Percentiles rank a stretch among this genome's conserved stretches.
Conservation (phyloP, 2,888 invertebrate genomes). For the Lottia scabra region DNA sequence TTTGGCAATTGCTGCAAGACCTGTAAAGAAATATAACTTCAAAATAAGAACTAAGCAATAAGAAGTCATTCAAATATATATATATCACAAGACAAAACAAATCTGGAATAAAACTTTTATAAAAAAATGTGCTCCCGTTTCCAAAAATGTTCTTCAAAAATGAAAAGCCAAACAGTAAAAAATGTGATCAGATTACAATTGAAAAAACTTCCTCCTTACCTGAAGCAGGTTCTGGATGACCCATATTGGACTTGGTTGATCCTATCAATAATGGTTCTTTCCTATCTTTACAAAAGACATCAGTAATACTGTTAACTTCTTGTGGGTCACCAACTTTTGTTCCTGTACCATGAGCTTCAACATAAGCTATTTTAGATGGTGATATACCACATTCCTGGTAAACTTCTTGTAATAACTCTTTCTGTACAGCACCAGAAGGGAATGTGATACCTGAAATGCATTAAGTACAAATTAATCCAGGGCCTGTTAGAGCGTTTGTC, state of each 20-base stretch:
- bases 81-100: no score
- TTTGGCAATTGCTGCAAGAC: slow-evolving; percentile 91
- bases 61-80: no score
- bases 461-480: no score
- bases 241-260: slow-evolving; percentile 98
- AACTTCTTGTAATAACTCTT: slow-evolving; percentile 78
- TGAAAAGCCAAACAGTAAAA: no score
- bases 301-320: slow-evolving; percentile 94
- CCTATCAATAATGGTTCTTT: slow-evolving; percentile 85
- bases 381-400: slow-evolving; percentile 86
- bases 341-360: slow-evolving; percentile 98
- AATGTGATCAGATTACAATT: no score
- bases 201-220: no score
- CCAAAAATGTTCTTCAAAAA: no score
- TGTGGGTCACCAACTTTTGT: slow-evolving; percentile 96
- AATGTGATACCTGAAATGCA: slow-evolving; percentile 71
- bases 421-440: slow-evolving; percentile 77
- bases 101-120: no score
- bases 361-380: slow-evolving; percentile 86
- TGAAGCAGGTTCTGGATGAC: slow-evolving; percentile 89
- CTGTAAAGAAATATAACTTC: slow-evolving; percentile 66
- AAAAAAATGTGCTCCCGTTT: no score
- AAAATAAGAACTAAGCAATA: background rate
- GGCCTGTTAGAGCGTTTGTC: no score
- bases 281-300: slow-evolving; percentile 71